Base-by-base conservation (phyloP, 1,140 invertebrate species). In the Lysiphlebus fabarum region DNA sequence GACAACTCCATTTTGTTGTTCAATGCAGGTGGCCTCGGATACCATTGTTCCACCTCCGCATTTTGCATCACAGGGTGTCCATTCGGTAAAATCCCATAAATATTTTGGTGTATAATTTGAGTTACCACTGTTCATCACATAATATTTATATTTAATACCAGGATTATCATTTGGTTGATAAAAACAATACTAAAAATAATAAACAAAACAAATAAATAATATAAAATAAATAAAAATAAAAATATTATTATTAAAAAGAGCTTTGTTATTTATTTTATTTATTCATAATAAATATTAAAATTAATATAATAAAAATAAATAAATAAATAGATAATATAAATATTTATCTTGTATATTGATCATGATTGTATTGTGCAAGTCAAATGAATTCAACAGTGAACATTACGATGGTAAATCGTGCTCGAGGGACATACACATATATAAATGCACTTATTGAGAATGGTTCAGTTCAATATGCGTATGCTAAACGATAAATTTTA, bases 21-120 rank as follows among this genome's bases (percentile, higher is more conserved):
- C 82, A 5, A 82, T 65, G 55, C 82, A 83, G 6, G 67, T 59
- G 6, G 76, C 58, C 56, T 77, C 68, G 1, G 79, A 71, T 4
- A 69, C 64, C 73, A 65, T 70, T 36, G 72, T 74, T 7, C 82
- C 81, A 17, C 81, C 79, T 4, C 75, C 81, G 63, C 82, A 83
- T 51, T 70, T 71, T 5, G 64, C 78, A 9, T 63, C 67, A 59
- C 82, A 83, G 5, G 70, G 63, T 3, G 61, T 65, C 75, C 76
- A 83, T 45, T 82, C 78, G 0, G 74, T 56, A 53, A 79, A 76
- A 56, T 83, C 82, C 82, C 82, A 83, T 12, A 76, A 65, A 51
- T 82, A 82, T 47, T 68, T 72, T 3, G 81, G 76, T 6, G 58
- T 62, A 53, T 77, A 76, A 40, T 41, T 48, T 5, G 63, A 58